Base-by-base conservation (phyloP, 64 coral and sea anemone species). In the Pocillopora verrucosa region DNA sequence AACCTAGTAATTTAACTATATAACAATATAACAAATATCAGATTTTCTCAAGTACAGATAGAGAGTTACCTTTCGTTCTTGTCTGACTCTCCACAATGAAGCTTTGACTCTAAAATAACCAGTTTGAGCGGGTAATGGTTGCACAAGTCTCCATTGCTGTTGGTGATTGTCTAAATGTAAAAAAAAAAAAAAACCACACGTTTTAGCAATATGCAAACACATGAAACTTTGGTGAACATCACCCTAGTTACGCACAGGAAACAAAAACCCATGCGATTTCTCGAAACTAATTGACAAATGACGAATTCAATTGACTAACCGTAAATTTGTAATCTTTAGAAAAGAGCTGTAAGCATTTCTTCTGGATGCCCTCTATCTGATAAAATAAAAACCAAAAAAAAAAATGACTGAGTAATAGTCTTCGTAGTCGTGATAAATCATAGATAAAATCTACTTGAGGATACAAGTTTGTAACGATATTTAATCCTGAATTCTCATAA, bases 101-200 rank as follows among this genome's bases (percentile, higher is more conserved):
- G 58, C 76, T 80, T 80, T 16, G 94, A 93, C 57, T 99, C 94
- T 16, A 99, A 77, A 77, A 99, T 89, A 36, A 99, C 93, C 73
- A 99, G 87, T 92, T 95, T 99, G 9, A 88, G 78, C 7, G 97
- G 97, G 88, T 99, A 99, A 80, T 99, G 97, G 1, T 91, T 94
- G 51, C 97, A 99, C 6, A 99, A 35, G 37, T 99, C 97, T 1
- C 97, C 97, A 80, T 95, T 95, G 36, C 24, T 84, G 79, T 99
- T 99, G 20, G 93, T 90, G 88, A 97, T 81, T 11, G 89, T 91
- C 95, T 97, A 59, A 1, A 30, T 61, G 34, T 84, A 87, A 86
- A 16, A 45, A 41, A 83, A 83, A 30, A 30, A 30, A 30, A 30
- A n/a, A n/a, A n/a, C n/a, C n/a, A 83, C 59, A 51, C 36, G 19